phyloP scores from a whole-genome alignment of 2,888 invertebrate genomes.

The Endotricha flammealis region DNA sequence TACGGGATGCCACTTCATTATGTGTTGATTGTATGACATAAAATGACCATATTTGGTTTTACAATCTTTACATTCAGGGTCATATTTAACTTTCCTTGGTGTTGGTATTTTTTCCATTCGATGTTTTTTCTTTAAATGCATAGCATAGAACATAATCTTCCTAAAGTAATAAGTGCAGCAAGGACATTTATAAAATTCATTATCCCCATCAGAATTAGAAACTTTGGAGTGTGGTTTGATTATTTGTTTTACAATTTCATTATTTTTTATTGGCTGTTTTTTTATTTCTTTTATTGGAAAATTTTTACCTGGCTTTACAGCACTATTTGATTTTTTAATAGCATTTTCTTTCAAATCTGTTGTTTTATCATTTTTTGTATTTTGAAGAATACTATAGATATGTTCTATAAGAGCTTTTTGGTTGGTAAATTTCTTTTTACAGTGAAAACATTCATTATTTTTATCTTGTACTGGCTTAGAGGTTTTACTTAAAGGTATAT shows the following conservation, averaged over 20 bases:
- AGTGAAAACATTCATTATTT: conserved; percentile 45
- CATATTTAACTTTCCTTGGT: conserved; percentile 8
- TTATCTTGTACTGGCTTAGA: background rate
- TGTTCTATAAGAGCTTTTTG: conserved; percentile 49
- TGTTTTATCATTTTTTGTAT: conserved; percentile 19
- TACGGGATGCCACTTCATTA: conserved; percentile 8
- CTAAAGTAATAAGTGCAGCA: conserved; percentile 15
- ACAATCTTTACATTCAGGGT: conserved; percentile 21
- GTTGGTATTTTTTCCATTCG: conserved; percentile 4
- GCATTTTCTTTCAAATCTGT: background rate
- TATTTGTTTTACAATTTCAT: conserved; percentile 4
- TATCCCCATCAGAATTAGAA: background rate
- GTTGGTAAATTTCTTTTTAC: conserved; percentile 38
- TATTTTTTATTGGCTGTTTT: background rate
- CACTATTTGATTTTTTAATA: background rate
- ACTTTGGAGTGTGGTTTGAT: background rate
- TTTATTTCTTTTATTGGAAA: background rate
- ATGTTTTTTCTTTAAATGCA: conserved; percentile 16
- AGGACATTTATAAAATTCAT: conserved; percentile 12
- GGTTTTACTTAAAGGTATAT: background rate
- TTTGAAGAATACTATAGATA: conserved; percentile 45
- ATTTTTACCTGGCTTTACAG: background rate
- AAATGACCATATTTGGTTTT: too few species aligned
- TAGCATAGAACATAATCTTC: background rate
- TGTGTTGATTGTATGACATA: too few species aligned